Base-by-base conservation (phyloP, 2,113 vertebrate genomes). In the Bos javanicus region DNA sequence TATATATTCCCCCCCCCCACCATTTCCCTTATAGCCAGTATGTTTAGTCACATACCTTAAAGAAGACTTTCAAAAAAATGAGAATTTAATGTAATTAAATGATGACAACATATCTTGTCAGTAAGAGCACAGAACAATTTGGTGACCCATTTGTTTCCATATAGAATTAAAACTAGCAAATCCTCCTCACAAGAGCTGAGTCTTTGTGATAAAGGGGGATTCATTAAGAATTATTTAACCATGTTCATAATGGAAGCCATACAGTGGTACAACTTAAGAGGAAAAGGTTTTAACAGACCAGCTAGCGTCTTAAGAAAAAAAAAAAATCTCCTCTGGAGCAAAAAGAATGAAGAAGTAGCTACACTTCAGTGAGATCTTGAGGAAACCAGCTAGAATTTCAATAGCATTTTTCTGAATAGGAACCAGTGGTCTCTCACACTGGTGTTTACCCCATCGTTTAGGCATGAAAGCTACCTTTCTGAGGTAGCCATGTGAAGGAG, bases 171-270 rank as follows among this genome's bases (percentile, higher is more conserved):
- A 90, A 7, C 0, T 13, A 90, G 95, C 90, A 87, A 98, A 92
- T 97, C 93, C 96, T 97, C 78, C 88, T 98, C 95, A 93, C 59
- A 96, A 95, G 36, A 95, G 91, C 97, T 98, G 97, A 98, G 74
- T 94, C 92, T 85, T 98, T 81, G 95, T 98, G 98, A 98, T 98
- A 98, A 98, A 98, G 87, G 19, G 97, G 46, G 33, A 96, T 98
- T 98, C 0, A 33, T 98, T 98, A 98, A 98, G 98, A 98, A 97
- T 96, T 97, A 98, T 97, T 97, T 98, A 96, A 85, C 7, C 0
- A 86, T 76, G 74, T 91, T 98, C 39, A 88, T 96, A 96, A 98
- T 52, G 57, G 93, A 97, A 98, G 17, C 25, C 95, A 96, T 91
- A 81, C 74, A 92, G 74, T 67, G 48, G 88, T 97, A 56, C 39